Percentiles rank a stretch among this genome's conserved stretches.
phyloP scores from a whole-genome alignment of 2,797 vertebrate species.

The Sitta carolinensis region DNA sequence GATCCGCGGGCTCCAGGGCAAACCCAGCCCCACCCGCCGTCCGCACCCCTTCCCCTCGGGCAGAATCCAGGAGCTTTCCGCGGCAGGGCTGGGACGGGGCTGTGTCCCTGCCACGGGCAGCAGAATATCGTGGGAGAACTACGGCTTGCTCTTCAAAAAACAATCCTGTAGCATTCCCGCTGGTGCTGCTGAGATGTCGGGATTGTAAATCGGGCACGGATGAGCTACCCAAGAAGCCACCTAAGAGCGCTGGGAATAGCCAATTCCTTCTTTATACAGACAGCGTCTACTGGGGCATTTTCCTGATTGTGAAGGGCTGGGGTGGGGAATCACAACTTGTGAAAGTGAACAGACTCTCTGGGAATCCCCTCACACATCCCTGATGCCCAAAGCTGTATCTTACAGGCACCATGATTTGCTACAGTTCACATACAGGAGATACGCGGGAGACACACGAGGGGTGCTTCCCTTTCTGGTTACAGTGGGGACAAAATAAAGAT shows the following conservation, averaged over 20 bases:
- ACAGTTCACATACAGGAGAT: too few relatives aligned
- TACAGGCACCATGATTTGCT: fast-evolving
- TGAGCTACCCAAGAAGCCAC: not conserved
- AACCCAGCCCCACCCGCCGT: not conserved
- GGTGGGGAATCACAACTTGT: not conserved
- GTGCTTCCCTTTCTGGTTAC: not conserved
- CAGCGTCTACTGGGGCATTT: fast-evolving
- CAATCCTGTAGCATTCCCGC: not conserved
- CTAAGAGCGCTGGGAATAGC: not conserved
- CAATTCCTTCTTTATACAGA: not conserved
- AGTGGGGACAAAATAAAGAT: not conserved
- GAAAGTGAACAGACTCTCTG: not conserved
- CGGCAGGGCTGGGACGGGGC: not conserved
- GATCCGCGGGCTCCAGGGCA: fast-evolving
- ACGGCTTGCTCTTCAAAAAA: not conserved
- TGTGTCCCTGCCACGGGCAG: fast-evolving
- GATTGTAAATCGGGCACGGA: not conserved
- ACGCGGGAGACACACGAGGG: fast-evolving
- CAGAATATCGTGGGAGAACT: fast-evolving
- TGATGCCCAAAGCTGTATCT: not conserved
- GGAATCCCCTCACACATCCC: fast-evolving
- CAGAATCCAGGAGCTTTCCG: fast-evolving
- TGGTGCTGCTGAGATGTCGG: not conserved
- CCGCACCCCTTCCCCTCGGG: fast-evolving
- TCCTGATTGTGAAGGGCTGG: not conserved